Percentiles rank a stretch among this genome's conserved stretches.
phyloP scores from a whole-genome alignment of 2,113 vertebrate species.

The Ciconia stormi region DNA sequence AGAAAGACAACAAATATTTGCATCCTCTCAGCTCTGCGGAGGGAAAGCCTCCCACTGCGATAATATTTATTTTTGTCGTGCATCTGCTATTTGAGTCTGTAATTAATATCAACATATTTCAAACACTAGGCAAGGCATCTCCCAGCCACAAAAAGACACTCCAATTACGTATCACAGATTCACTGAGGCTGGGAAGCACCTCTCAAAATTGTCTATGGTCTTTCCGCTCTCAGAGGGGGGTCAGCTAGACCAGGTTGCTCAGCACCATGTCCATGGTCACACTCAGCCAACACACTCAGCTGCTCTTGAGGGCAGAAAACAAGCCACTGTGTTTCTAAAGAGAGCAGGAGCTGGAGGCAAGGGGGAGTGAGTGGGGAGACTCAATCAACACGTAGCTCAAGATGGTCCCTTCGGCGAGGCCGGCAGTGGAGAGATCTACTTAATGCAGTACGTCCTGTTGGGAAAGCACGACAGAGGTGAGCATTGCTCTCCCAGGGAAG shows the following conservation, averaged over 20 bases:
- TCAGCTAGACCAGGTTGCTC: background rate
- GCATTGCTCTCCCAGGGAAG: background rate
- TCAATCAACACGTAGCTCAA: background rate
- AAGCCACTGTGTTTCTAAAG: background rate
- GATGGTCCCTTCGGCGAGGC: background rate
- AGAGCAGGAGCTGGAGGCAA: background rate
- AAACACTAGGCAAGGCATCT: conserved; percentile 42
- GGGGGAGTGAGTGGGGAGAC: background rate
- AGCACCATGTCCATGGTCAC: accelerated
- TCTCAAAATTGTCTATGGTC: background rate
- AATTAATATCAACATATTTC: conserved; percentile 61
- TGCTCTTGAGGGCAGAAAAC: background rate
- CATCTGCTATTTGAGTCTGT: conserved; percentile 59
- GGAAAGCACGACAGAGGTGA: background rate
- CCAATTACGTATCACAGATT: background rate
- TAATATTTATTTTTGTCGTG: conserved; percentile 62
- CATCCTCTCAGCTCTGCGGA: conserved; percentile 4
- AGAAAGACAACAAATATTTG: conserved; percentile 50
- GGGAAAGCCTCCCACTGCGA: conserved; percentile 42
- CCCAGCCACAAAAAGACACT: conserved; percentile 25
- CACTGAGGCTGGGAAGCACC: background rate
- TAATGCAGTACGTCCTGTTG: background rate
- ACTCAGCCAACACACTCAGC: background rate
- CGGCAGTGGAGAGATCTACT: background rate
- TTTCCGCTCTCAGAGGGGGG: background rate